Evolutionary conservation across 2,113 vertebrate species (phyloP), one percentile per base, ranked within the genome.

Genomic region (Calcarius ornatus): DNA sequence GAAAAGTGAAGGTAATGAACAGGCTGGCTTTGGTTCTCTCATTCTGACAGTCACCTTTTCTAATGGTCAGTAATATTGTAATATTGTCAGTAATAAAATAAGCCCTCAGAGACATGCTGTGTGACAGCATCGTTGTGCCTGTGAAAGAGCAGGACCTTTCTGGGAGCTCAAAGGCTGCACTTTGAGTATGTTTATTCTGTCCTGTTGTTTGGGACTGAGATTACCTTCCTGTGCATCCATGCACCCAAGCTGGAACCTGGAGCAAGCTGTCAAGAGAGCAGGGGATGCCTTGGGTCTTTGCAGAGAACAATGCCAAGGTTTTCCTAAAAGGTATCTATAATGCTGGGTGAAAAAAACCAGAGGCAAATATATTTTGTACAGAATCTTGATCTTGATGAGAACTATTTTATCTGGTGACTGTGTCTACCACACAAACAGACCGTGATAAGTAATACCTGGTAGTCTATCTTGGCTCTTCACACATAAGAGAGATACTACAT

Each of bases 261-360:
- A 81, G 33, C 38, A 59, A 82, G 25, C 23, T 90, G 59, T 24
- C 31, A 48, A 77, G 53, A 70, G 25, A 92, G 53, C 15, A 31
- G 37, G 23, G 35, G 2, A 59, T 48, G 47, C 10, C 20, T 84
- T 66, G 38, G 35, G 43, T 78, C 60, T 83, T 63, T 63, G 54
- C 59, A 59, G n/a, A 95, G 31, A 86, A 28, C 42, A 88, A 42
- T 63, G 70, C 15, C 63, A 82, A 42, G 27, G 38, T 79, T 95
- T 92, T 88, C 33, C 38, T 85, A n/a, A 38, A 56, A 76, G 28
- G 18, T 53, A 27, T 60, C 33, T 78, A 12, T 35, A 59, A n/a
- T 31, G n/a, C 40, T 51, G 28, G 10, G 45, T 70, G 35, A 31
- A 80, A 66, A 69, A 72, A 75, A 68, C 37, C 9, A 16, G 37